Evolutionary conservation across 2,888 invertebrate species (phyloP).

Genomic region (Synanthedon myopaeformis): DNA sequence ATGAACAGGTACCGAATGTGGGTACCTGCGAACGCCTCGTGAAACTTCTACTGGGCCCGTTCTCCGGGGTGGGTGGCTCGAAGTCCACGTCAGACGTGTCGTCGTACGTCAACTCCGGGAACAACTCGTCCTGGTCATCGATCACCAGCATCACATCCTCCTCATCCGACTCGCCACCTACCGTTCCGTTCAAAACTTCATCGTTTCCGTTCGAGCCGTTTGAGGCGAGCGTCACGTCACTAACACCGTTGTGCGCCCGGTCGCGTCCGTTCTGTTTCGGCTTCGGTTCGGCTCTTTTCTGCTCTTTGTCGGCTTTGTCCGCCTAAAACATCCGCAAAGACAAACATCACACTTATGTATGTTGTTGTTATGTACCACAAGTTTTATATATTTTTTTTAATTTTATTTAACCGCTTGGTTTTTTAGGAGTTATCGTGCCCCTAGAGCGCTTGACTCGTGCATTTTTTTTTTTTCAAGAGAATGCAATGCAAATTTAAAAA

Average conservation of each 20-base stretch:
- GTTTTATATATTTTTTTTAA: no score
- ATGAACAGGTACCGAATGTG: conserved; percentile 16
- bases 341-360: no score
- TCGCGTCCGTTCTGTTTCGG: conserved; percentile 35
- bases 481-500: no score
- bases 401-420: no score
- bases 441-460: no score
- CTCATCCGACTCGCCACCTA: conserved; percentile 39
- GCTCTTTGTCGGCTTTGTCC: neutral
- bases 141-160: conserved; percentile 22
- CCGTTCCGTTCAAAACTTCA: conserved; percentile 27
- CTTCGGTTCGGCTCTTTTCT: conserved; percentile 10
- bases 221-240: conserved; percentile 15
- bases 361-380: no score
- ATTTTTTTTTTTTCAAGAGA: no score
- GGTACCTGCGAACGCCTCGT: conserved; percentile 61
- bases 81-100: conserved; percentile 49
- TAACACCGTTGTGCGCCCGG: conserved; percentile 23
- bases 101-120: conserved; percentile 61
- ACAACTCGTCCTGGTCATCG: conserved; percentile 43
- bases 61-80: conserved; percentile 35
- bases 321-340: no score
- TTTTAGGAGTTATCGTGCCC: no score
- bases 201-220: conserved; percentile 18
- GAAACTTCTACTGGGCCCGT: conserved; percentile 38